phyloP scores from a whole-genome alignment of 2,888 invertebrate species.

The Dryococelus australis region DNA sequence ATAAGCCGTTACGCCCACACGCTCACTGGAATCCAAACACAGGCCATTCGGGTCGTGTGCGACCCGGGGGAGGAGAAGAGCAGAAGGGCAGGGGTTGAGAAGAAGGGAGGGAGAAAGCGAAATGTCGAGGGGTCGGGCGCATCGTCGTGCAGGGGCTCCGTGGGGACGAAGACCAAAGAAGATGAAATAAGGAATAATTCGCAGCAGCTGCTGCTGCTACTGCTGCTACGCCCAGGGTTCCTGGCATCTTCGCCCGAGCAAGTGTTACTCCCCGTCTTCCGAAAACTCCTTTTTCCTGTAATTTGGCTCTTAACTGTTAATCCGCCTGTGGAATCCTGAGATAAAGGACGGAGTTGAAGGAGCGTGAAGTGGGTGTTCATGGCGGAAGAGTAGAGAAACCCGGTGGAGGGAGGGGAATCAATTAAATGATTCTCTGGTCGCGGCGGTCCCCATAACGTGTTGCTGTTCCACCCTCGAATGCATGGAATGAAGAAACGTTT shows the following conservation, averaged over 20 bases:
- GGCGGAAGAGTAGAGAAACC: no score
- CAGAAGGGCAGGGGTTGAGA: neutral
- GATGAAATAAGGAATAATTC: conserved; percentile 16
- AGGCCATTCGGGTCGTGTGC: neutral
- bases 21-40: no score
- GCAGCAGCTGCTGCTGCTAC: neutral
- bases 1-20: no score
- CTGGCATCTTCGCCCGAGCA: neutral
- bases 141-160: neutral
- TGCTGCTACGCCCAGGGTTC: neutral
- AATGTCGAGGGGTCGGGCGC: neutral
- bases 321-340: neutral
- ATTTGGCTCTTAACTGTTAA: neutral
- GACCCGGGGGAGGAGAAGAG: neutral
- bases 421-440: neutral
- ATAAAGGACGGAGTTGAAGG: neutral
- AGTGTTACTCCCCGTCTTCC: neutral
- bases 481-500: no score
- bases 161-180: neutral
- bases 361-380: neutral
- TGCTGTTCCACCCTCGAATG: neutral
- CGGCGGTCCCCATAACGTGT: neutral
- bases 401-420: no score
- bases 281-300: neutral
- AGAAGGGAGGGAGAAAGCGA: neutral